A percentile compares a stretch with the other conserved stretches of the same genome.
These are phyloP conservation scores for Verasper variegatus DNA, from an alignment of 2,113 vertebrate genomes.

Conservation along the genomic window DNA sequence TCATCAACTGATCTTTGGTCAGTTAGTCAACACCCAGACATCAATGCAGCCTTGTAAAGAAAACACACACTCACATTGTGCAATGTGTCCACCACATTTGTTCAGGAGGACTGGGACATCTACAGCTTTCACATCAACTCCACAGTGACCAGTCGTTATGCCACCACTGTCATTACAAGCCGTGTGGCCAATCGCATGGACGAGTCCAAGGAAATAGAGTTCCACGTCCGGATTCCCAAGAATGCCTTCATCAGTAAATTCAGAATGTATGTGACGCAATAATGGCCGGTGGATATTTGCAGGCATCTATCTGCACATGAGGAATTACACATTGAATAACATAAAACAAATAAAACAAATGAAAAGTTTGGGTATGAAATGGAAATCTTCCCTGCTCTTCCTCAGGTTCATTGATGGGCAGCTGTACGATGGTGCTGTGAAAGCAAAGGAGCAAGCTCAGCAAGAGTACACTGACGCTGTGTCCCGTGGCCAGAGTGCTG, in stretches of 20 bases:
- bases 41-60: constrained; percentile 1
- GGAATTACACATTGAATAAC: accelerated
- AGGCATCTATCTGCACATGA: background rate
- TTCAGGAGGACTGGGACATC: constrained; percentile 84
- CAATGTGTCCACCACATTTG: constrained; percentile 46
- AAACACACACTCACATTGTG: background rate
- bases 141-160: constrained; percentile 90
- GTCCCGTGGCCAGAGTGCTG: constrained; percentile 89
- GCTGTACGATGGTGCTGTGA: constrained; percentile 89
- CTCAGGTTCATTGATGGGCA: constrained; percentile 88
- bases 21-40: constrained; percentile 2
- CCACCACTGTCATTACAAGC: constrained; percentile 91
- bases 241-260: constrained; percentile 96
- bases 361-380: background rate
- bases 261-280: constrained; percentile 85
- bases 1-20: constrained; percentile 41
- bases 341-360: background rate
- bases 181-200: constrained; percentile 87
- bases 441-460: constrained; percentile 89
- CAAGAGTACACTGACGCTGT: constrained; percentile 90
- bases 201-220: constrained; percentile 85
- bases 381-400: background rate
- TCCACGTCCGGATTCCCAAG: constrained; percentile 92
- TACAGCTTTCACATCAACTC: constrained; percentile 91
- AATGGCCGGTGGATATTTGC: accelerated